phyloP scores from a whole-genome alignment of 2,113 vertebrate genomes.

The Ailurus styani region DNA sequence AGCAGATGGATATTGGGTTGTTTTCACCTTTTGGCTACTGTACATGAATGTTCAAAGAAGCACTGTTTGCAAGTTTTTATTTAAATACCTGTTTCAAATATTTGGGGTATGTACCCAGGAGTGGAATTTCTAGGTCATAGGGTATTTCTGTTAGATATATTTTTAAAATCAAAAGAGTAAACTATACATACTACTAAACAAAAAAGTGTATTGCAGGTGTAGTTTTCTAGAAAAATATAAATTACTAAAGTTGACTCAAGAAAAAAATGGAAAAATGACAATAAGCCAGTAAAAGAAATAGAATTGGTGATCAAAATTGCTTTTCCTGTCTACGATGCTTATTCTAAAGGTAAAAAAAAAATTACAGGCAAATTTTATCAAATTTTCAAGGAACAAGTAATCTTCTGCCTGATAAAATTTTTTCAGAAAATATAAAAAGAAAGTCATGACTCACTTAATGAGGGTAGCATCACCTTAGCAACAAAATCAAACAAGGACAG shows the following conservation, averaged over 20 bases:
- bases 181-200: neutral
- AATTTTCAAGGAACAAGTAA: neutral
- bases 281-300: neutral
- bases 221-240: neutral
- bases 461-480: neutral
- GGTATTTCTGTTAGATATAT: neutral
- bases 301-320: neutral
- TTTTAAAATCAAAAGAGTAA: neutral
- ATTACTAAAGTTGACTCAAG: neutral
- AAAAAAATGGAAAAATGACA: neutral
- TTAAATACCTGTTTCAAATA: neutral
- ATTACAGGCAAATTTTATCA: neutral
- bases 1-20: neutral
- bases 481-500: slow-evolving; percentile 19
- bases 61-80: neutral
- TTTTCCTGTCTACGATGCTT: neutral
- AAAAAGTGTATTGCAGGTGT: neutral
- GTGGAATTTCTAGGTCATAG: neutral
- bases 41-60: neutral
- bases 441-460: neutral
- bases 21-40: neutral
- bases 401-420: neutral
- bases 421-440: slow-evolving; percentile 17
- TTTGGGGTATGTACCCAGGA: neutral
- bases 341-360: neutral